Conservation (phyloP, 2,888 invertebrate genomes). For the Rhagonycha fulva region DNA sequence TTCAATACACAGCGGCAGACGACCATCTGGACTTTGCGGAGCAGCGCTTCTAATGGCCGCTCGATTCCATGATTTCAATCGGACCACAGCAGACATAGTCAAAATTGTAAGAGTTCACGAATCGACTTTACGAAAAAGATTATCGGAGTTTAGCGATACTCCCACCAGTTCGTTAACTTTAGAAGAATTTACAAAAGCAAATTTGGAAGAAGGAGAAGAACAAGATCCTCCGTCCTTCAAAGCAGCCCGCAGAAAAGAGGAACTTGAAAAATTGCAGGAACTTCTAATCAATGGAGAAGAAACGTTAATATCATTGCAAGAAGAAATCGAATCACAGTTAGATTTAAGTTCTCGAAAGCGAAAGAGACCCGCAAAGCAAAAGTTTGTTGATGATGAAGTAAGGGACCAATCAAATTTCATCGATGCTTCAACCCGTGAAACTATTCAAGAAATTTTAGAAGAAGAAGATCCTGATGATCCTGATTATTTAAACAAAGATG, state of each 20-base stretch:
- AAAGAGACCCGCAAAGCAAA: neutral
- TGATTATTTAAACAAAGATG: conserved; percentile 18
- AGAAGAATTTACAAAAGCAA: conserved; percentile 96
- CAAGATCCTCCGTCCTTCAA: conserved; percentile 96
- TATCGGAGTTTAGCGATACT: conserved; percentile 95
- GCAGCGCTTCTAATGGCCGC: conserved; percentile 95
- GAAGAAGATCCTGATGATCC: conserved; percentile 45
- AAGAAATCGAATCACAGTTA: conserved; percentile 82
- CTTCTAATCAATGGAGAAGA: conserved; percentile 56
- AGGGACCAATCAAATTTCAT: conserved; percentile 48
- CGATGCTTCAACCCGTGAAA: conserved; percentile 54
- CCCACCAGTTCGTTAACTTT: conserved; percentile 92
- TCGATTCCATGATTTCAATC: conserved; percentile 87
- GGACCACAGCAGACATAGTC: conserved; percentile 85
- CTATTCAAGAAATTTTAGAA: conserved; percentile 54
- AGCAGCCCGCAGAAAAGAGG: conserved; percentile 83
- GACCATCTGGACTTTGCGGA: conserved; percentile 97
- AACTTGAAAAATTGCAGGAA: conserved; percentile 33
- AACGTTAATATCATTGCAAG: conserved; percentile 75
- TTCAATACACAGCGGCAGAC: conserved; percentile 92
- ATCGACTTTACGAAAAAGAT: conserved; percentile 86
- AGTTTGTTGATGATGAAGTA: conserved; percentile 6
- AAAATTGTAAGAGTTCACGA: conserved; percentile 96
- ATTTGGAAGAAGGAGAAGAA: conserved; percentile 81
- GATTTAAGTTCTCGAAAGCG: conserved; percentile 64